phyloP scores from a whole-genome alignment of 2,113 vertebrate genomes.

The Corythaeola cristata region DNA sequence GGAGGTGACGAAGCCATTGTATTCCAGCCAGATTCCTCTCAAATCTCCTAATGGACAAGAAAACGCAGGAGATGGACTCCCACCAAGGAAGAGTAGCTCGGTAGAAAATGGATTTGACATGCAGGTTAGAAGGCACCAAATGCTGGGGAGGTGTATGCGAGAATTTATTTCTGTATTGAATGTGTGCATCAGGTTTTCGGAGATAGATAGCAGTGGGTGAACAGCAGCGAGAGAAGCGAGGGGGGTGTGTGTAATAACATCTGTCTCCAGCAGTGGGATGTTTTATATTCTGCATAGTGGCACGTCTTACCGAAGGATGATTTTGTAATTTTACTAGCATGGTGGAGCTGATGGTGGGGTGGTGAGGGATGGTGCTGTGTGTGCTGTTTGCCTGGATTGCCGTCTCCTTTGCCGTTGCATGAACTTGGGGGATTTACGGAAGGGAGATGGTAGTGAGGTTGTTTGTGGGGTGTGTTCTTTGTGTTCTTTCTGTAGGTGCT shows the following conservation, averaged over 20 bases:
- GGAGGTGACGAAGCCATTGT: constrained; percentile 81
- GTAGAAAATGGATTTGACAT: constrained; percentile 82
- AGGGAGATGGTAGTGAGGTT: background rate
- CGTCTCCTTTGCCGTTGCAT: background rate
- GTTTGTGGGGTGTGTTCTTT: constrained; percentile 7
- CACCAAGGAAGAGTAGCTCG: constrained; percentile 63
- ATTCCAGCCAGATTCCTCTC: constrained; percentile 80
- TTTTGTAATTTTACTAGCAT: background rate
- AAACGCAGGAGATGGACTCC: constrained; percentile 68
- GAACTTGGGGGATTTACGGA: background rate
- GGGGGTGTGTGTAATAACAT: background rate
- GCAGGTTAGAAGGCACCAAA: constrained; percentile 82
- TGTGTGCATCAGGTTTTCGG: background rate
- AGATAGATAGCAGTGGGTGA: background rate
- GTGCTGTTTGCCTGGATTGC: background rate
- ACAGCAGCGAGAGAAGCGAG: background rate
- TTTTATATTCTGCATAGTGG: background rate
- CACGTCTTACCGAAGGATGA: background rate
- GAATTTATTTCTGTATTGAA: background rate
- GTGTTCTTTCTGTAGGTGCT: background rate
- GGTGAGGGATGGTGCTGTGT: background rate
- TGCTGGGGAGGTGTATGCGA: background rate
- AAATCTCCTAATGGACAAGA: constrained; percentile 78
- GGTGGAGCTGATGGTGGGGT: background rate
- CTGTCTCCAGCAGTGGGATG: background rate